These are phyloP conservation scores for Platichthys stellatus DNA, from an alignment of 2,113 vertebrate genomes.

Conservation along the genomic window DNA sequence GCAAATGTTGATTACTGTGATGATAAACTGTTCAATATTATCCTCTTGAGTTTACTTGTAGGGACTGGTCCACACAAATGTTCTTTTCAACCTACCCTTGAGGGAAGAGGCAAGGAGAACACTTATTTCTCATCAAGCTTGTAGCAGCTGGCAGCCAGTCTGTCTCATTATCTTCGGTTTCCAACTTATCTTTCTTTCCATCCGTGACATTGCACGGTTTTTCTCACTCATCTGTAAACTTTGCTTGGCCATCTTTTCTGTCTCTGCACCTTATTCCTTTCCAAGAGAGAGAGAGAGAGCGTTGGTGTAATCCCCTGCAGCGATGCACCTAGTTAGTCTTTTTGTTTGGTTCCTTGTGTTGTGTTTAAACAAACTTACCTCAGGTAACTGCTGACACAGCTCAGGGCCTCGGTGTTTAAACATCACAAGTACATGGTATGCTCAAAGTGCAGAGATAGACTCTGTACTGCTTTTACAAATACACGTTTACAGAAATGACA, in stretches of 20 bases:
- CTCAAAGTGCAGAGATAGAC: background rate
- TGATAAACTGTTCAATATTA: slow-evolving; percentile 45
- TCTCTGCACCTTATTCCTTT: background rate
- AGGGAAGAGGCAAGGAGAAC: slow-evolving; percentile 63
- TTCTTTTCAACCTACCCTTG: slow-evolving; percentile 64
- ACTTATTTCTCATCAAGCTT: slow-evolving; percentile 64
- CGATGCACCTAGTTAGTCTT: background rate
- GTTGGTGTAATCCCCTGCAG: background rate
- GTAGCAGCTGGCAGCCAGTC: slow-evolving; percentile 51
- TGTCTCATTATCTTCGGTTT: slow-evolving; percentile 16
- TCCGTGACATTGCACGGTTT: background rate
- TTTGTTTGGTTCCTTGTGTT: background rate
- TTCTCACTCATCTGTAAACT: background rate
- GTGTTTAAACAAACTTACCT: background rate
- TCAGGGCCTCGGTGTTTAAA: background rate
- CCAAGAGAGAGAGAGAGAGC: background rate
- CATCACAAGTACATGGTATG: slow-evolving; percentile 4
- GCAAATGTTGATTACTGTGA: slow-evolving; percentile 47
- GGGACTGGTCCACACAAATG: slow-evolving; percentile 72
- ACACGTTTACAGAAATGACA: background rate
- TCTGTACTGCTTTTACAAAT: background rate
- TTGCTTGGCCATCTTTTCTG: background rate
- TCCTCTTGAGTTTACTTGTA: slow-evolving; percentile 67
- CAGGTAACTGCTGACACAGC: too few relatives aligned
- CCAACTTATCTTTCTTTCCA: slow-evolving; percentile 3